phyloP scores from a whole-genome alignment of 2,113 vertebrate genomes.

The Lepus americanus region DNA sequence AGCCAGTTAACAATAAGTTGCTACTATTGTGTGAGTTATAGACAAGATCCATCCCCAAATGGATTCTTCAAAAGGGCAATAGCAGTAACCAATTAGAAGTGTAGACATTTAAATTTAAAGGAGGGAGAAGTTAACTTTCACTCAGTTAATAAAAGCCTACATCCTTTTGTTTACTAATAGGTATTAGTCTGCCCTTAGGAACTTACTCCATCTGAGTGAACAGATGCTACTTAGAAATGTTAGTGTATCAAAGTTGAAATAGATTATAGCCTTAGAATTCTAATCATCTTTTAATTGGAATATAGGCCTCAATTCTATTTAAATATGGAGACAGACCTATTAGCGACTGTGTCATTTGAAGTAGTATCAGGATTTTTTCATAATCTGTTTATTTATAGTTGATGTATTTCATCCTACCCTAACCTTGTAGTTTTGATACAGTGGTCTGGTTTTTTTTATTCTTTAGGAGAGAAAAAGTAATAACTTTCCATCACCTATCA shows the following conservation, averaged over 20 bases:
- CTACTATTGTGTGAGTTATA: constrained; percentile 67
- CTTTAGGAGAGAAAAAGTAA: neutral
- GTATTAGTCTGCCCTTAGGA: constrained; percentile 76
- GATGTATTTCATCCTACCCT: neutral
- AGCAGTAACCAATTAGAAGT: neutral
- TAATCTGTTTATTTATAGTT: neutral
- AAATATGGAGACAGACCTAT: neutral
- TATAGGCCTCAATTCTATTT: neutral
- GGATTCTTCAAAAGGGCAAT: constrained; percentile 59
- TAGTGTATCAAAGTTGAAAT: constrained; percentile 48
- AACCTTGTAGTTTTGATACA: neutral
- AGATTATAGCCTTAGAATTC: neutral
- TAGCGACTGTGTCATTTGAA: neutral
- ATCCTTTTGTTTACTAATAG: constrained; percentile 76
- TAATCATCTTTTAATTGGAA: constrained; percentile 13
- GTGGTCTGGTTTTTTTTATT: neutral
- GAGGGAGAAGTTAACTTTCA: constrained; percentile 55
- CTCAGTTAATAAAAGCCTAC: constrained; percentile 54
- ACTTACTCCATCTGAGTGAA: constrained; percentile 61
- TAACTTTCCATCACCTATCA: neutral
- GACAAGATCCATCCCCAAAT: neutral
- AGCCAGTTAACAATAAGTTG: constrained; percentile 65
- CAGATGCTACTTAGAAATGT: constrained; percentile 67
- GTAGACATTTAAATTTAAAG: constrained; percentile 40
- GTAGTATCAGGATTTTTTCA: neutral